Conservation (phyloP, 2,888 invertebrate genomes). For the Watsonalla binaria region DNA sequence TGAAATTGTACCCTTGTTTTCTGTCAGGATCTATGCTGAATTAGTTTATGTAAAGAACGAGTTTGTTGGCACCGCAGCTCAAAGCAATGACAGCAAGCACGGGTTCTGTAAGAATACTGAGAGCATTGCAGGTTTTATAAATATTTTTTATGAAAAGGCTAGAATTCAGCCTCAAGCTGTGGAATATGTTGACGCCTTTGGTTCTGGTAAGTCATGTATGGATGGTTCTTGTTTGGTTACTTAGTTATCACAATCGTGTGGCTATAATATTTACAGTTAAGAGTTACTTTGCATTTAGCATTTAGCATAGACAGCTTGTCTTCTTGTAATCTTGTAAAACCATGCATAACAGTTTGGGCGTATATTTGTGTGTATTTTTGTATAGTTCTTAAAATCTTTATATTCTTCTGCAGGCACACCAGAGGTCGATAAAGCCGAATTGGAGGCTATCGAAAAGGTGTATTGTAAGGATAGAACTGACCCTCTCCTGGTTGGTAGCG, state of each 20-base stretch:
- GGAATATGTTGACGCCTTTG: not conserved
- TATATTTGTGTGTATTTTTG: no score
- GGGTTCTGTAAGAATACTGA: not conserved
- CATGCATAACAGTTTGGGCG: no score
- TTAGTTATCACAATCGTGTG: no score
- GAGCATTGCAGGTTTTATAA: not conserved
- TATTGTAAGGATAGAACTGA: conserved; percentile 48
- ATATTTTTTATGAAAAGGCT: not conserved
- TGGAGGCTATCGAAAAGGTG: conserved; percentile 77
- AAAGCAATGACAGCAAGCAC: conserved; percentile 83
- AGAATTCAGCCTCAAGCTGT: not conserved
- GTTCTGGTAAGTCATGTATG: conserved; percentile 22
- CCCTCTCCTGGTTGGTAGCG: conserved; percentile 67
- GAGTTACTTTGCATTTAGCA: no score
- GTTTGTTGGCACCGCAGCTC: conserved; percentile 69
- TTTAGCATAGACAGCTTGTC: no score
- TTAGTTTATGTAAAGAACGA: not conserved
- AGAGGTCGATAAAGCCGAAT: conserved; percentile 44
- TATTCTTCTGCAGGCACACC: no score
- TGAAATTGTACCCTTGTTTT: no score
- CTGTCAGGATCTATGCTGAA: not conserved
- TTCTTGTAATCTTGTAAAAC: no score
- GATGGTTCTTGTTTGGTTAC: no score
- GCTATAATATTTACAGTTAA: no score
- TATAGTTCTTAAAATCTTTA: no score